Evolutionary conservation across 2,888 invertebrate genomes (phyloP).

Genomic region (Polydesmus complanatus): DNA sequence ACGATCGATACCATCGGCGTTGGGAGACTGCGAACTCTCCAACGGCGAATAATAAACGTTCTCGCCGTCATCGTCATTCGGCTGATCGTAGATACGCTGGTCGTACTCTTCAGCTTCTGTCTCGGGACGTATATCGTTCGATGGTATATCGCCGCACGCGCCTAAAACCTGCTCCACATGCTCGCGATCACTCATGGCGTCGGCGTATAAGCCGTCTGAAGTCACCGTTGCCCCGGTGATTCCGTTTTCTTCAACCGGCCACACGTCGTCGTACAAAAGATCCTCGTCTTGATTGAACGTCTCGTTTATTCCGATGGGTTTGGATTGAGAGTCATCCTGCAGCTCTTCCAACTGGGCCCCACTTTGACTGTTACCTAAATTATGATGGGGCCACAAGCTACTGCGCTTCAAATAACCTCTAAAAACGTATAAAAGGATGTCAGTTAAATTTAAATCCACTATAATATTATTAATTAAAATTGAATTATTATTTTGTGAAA

Average conservation of each 20-base stretch:
- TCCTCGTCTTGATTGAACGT: not conserved
- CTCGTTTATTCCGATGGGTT: not conserved
- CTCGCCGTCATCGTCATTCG: slow-evolving; percentile 4
- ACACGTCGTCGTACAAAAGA: not conserved
- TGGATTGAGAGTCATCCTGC: not conserved
- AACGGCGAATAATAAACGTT: slow-evolving; percentile 11
- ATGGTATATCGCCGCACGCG: not conserved
- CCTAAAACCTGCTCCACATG: not conserved
- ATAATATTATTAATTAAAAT: not conserved
- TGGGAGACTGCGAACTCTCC: not conserved
- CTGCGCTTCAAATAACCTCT: not conserved
- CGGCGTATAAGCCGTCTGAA: slow-evolving; percentile 4
- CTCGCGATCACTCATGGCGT: slow-evolving; percentile 6
- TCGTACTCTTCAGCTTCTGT: no score
- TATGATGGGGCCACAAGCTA: not conserved
- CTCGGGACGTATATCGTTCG: not conserved
- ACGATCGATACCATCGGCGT: not conserved
- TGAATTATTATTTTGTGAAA: no score
- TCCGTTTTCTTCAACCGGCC: not conserved
- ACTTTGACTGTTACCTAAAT: not conserved
- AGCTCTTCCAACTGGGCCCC: not conserved
- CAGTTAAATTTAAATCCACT: not conserved
- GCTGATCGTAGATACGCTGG: not conserved
- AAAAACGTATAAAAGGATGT: not conserved
- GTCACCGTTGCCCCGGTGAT: not conserved